Base-by-base conservation (phyloP, 2,888 invertebrate genomes). In the Smittia aterrima region DNA sequence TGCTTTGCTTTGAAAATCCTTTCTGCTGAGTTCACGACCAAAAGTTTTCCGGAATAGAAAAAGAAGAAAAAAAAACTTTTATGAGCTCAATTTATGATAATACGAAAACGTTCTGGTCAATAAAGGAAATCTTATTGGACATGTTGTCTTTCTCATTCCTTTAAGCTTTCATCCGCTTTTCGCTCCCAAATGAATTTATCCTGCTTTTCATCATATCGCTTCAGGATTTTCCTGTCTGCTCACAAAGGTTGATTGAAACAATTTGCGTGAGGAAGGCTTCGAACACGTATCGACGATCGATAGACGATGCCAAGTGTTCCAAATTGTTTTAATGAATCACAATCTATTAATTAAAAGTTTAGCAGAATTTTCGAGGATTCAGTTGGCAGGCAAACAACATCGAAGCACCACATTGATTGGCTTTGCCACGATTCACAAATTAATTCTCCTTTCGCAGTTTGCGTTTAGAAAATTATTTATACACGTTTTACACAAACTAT, bases 61-160 rank as follows among this genome's bases (percentile, higher is more conserved):
- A 66, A n/a, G 32, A 66, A 16, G 20, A 18, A n/a, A 66, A 13
- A 32, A 38, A 67, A 41, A 67, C 20, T 27, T 66, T 66, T 68
- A 38, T 67, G 22, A 22, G 47, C 47, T 68, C 68, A 41, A 68
- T 68, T 68, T 68, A 68, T 68, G 68, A 68, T 68, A 68, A 68
- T 68, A 40, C 68, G 68, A 22, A 40, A 68, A 32, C 68, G 68
- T 68, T 68, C 68, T 68, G 68, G 68, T 68, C 68, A 47, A 68
- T 68, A 68, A 68, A 68, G 68, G 24, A 68, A 68, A 68, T 68
- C 68, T 68, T 16, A 41, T 68, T 25, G 47, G 47, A 47, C 47
- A 47, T 47, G 47, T 40, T 41, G 11, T 68, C 11, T 41, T 20
- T 16, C 13, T 20, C 68, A 6, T 41, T 24, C 58, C 13, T 54